Conservation (phyloP, 2,888 invertebrate genomes). For the Fragum fragum region DNA sequence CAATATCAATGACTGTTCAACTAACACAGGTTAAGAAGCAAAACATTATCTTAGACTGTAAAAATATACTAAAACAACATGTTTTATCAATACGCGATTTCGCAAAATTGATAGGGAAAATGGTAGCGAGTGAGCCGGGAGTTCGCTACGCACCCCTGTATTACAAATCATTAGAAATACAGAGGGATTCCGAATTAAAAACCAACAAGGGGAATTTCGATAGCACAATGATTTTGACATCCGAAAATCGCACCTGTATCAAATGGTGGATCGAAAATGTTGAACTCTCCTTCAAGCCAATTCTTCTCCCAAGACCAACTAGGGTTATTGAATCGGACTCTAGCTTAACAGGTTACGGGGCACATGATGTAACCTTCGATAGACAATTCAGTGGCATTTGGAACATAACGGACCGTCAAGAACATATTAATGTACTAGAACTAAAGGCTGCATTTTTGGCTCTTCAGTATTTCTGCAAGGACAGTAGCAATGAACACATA, state of each 20-base stretch:
- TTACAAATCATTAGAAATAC: slow-evolving; percentile 43
- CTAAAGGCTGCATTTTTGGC: slow-evolving; percentile 32
- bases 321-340: slow-evolving; percentile 36
- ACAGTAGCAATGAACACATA: slow-evolving; percentile 6
- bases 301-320: slow-evolving; percentile 15
- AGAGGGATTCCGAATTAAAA: slow-evolving; percentile 37
- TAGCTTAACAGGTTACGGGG: slow-evolving; percentile 31
- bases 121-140: slow-evolving; percentile 51
- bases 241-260: slow-evolving; percentile 26
- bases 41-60: background rate
- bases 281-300: slow-evolving; percentile 20
- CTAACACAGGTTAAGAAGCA: slow-evolving; percentile 1
- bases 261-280: slow-evolving; percentile 56
- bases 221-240: background rate
- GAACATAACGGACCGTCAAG: slow-evolving; percentile 8
- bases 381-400: slow-evolving; percentile 17
- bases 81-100: slow-evolving; percentile 43
- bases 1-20: slow-evolving; percentile 18
- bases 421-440: slow-evolving; percentile 38
- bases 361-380: background rate
- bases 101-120: slow-evolving; percentile 52
- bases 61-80: background rate
- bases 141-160: slow-evolving; percentile 51
- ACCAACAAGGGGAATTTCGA: slow-evolving; percentile 48
- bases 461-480: background rate